A percentile compares a stretch with the other conserved stretches of the same genome.
phyloP scores from a whole-genome alignment of 2,888 invertebrate species.

The Limnephilus marmoratus region DNA sequence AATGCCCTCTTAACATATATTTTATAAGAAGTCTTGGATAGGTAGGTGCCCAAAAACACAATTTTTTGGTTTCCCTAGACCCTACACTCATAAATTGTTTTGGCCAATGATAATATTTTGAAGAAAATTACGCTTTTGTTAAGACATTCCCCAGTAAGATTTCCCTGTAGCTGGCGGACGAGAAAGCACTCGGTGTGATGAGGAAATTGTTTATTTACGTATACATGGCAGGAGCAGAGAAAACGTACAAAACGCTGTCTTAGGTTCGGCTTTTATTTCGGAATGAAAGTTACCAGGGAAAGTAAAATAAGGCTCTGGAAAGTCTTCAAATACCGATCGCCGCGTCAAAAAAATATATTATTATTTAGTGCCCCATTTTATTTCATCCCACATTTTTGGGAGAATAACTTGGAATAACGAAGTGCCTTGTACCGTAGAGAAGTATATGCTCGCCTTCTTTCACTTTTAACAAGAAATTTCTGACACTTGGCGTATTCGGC shows the following conservation, averaged over 20 bases:
- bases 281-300: neutral
- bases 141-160: conserved; percentile 2
- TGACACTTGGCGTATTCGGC: neutral
- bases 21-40: neutral
- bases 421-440: neutral
- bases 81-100: neutral
- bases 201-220: conserved; percentile 43
- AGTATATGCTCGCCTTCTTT: neutral
- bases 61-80: neutral
- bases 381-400: neutral
- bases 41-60: neutral
- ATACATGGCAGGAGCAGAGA: neutral
- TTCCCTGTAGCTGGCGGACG: conserved; percentile 9
- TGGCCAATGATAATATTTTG: neutral
- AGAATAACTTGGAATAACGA: conserved; percentile 2
- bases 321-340: neutral
- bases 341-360: neutral
- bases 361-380: neutral
- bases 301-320: neutral
- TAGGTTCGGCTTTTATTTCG: neutral
- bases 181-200: conserved; percentile 45
- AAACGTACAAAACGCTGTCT: neutral
- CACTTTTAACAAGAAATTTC: neutral
- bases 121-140: neutral
- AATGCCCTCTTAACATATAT: too few relatives aligned